These are phyloP conservation scores for Microplitis manilae DNA, from an alignment of 2,888 invertebrate species.

Conservation along the genomic window DNA sequence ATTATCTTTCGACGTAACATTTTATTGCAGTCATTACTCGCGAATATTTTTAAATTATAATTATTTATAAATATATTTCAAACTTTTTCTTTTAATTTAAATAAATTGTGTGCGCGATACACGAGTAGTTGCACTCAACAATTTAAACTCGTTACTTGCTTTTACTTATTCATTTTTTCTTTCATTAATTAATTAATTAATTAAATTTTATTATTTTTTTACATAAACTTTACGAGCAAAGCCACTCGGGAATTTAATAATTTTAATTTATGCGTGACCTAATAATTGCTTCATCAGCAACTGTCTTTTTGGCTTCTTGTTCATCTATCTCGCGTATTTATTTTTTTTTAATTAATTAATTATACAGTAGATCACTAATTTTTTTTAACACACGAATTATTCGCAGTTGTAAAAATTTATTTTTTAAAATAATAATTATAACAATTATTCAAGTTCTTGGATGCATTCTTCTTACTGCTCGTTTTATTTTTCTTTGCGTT, in stretches of 20 bases:
- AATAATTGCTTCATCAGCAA: background rate
- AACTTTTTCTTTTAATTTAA: too few species aligned
- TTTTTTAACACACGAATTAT: slow-evolving; percentile 11
- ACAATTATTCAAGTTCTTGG: slow-evolving; percentile 37
- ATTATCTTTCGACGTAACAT: too few species aligned
- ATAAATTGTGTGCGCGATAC: too few species aligned
- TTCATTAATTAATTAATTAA: too few species aligned
- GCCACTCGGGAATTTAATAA: background rate
- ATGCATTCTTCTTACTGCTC: slow-evolving; percentile 71
- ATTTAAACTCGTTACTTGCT: too few species aligned
- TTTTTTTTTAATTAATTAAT: slow-evolving; percentile 22
- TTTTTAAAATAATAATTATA: background rate
- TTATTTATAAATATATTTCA: too few species aligned
- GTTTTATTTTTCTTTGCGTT: slow-evolving; percentile 70
- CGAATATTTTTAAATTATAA: too few species aligned
- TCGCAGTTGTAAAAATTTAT: slow-evolving; percentile 14
- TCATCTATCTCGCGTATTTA: slow-evolving; percentile 13
- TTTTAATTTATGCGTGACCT: background rate
- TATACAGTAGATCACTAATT: slow-evolving; percentile 8
- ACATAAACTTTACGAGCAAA: background rate
- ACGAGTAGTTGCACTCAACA: too few species aligned
- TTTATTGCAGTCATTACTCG: too few species aligned
- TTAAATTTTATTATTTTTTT: background rate
- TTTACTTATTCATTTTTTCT: too few species aligned
- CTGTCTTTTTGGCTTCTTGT: background rate